phyloP scores from a whole-genome alignment of 2,888 invertebrate genomes.

The Meloe dianella region DNA sequence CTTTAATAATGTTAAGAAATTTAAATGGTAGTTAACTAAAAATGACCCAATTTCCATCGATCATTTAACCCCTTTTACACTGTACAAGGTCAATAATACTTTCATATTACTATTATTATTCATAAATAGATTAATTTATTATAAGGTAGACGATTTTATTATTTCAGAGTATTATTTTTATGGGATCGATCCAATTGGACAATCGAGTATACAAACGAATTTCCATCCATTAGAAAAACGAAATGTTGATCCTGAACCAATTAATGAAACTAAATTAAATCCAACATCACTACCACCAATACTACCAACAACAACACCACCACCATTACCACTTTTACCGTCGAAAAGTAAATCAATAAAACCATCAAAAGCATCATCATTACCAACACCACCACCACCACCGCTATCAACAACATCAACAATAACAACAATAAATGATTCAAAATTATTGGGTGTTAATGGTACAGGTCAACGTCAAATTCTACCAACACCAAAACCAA shows the following conservation, averaged over 20 bases:
- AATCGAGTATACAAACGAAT: neutral
- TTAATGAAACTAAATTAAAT: neutral
- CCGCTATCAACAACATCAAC: slow-evolving; percentile 17
- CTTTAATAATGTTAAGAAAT: neutral
- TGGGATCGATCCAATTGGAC: neutral
- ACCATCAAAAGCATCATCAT: slow-evolving; percentile 23
- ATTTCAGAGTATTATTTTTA: slow-evolving; percentile 10
- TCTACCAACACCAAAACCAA: slow-evolving; percentile 30
- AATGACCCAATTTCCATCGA: slow-evolving; percentile 2
- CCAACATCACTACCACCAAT: neutral
- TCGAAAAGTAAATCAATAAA: slow-evolving; percentile 12
- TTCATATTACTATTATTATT: too few relatives aligned
- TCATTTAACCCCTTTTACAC: neutral
- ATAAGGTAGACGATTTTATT: neutral
- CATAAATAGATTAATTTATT: too few relatives aligned
- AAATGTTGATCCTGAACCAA: neutral
- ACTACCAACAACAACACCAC: neutral
- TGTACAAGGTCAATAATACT: slow-evolving; percentile 1
- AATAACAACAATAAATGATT: neutral
- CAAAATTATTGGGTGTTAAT: slow-evolving; percentile 59
- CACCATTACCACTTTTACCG: neutral
- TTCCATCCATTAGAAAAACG: neutral
- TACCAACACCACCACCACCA: slow-evolving; percentile 8
- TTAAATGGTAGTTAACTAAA: neutral
- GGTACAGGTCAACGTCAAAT: slow-evolving; percentile 59